These are phyloP conservation scores for Brachypteracias leptosomus DNA, from an alignment of 2,113 vertebrate genomes.

Conservation along the genomic window DNA sequence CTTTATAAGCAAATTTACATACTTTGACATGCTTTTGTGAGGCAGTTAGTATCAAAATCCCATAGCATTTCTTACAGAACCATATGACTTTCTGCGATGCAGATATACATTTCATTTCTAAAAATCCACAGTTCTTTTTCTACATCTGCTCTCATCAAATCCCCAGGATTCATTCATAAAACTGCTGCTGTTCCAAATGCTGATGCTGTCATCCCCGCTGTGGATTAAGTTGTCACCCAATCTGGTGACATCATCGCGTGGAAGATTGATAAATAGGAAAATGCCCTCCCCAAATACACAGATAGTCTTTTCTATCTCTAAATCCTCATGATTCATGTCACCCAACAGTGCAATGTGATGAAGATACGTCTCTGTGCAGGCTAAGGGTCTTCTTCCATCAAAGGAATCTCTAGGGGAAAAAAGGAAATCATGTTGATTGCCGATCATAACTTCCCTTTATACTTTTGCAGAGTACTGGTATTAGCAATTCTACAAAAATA, in stretches of 20 bases:
- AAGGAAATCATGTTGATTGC: not conserved
- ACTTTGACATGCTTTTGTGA: conserved; percentile 70
- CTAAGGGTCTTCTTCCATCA: conserved; percentile 82
- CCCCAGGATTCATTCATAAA: conserved; percentile 62
- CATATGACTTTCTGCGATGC: conserved; percentile 15
- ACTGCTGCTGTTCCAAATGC: conserved; percentile 14
- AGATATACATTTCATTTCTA: conserved; percentile 30
- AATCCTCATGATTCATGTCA: conserved; percentile 14
- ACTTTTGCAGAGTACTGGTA: not conserved
- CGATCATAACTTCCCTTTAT: not conserved
- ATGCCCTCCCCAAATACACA: conserved; percentile 11
- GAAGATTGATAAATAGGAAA: conserved; percentile 34
- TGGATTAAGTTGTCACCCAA: not conserved
- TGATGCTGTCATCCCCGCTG: not conserved
- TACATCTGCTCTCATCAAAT: conserved; percentile 46
- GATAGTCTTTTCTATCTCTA: conserved; percentile 47
- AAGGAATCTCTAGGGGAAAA: conserved; percentile 81
- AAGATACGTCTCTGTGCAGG: not conserved
- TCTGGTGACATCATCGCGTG: not conserved
- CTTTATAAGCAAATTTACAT: conserved; percentile 67
- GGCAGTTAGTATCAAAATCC: conserved; percentile 56
- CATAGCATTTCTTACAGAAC: conserved; percentile 22
- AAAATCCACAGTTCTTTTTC: conserved; percentile 23
- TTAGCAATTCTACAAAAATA: not conserved
- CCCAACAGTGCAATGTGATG: not conserved